Percentiles rank a stretch among this genome's conserved stretches.
Evolutionary conservation across 1,140 invertebrate genomes (phyloP).

Genomic region (Calliphora vicina): DNA sequence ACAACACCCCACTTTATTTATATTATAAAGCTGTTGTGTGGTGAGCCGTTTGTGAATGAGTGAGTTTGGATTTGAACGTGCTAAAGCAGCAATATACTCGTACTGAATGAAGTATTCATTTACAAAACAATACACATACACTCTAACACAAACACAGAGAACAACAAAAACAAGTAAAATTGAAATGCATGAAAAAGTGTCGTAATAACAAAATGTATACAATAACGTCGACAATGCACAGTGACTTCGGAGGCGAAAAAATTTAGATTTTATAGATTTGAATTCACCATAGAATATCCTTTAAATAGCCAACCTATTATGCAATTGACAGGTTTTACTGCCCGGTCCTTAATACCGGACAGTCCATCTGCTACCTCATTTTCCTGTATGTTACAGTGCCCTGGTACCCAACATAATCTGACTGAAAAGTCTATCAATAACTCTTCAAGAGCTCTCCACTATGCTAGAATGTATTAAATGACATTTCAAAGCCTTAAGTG

Average conservation of each 20-base stretch:
- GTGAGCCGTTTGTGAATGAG: background rate
- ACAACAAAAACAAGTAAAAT: background rate
- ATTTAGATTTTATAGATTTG: background rate
- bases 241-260: background rate
- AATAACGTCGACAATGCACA: background rate
- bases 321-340: too few species aligned
- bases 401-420: too few species aligned
- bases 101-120: background rate
- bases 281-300: too few species aligned
- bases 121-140: background rate
- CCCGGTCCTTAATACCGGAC: too few species aligned
- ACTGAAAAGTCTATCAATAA: too few species aligned
- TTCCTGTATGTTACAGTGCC: too few species aligned
- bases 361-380: too few species aligned
- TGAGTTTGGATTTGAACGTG: background rate
- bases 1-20: background rate
- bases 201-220: background rate
- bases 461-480: too few species aligned
- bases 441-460: too few species aligned
- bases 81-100: background rate
- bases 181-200: conserved; percentile 1
- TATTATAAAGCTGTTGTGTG: background rate
- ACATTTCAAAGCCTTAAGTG: too few species aligned
- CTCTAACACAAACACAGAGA: background rate
- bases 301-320: too few species aligned